Evolutionary conservation across 2,113 vertebrate genomes (phyloP), one percentile per base, ranked within the genome.

Genomic region (Paraplagusia blochii): DNA sequence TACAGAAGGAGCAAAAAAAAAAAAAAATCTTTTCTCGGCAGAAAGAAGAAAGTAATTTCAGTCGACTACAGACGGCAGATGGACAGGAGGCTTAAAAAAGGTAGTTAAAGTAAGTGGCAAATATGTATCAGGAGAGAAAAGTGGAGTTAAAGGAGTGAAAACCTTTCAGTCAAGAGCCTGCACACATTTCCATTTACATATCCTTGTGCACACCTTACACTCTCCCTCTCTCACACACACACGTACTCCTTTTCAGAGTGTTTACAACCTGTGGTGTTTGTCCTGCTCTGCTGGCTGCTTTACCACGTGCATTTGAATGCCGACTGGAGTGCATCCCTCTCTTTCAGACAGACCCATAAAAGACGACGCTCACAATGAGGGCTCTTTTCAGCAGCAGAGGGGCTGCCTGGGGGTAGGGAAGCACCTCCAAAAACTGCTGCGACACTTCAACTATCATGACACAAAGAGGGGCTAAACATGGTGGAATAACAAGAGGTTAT

Each of bases 211-310:
- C 58, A 9, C 13, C 61, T 53, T 14, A 59, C 60, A 62, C 55
- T 49, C 60, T 39, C 13, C 1, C 44, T 39, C 38, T 39, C 55
- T 10, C 42, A 4, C 59, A 49, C 55, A 35, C 42, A 75, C 57
- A 70, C 67, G 58, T 69, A 48, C 50, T 60, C 55, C 69, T 64
- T 83, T 84, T 81, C 66, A 77, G 78, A 72, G 72, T 57, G 48
- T 80, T 88, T 81, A 87, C 82, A 89, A 88, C 80, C 81, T 82
- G 87, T 81, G 81, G 76, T 85, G 84, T 86, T 86, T 86, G 82
- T 79, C 85, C 87, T 85, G 84, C 80, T 83, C 84, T 65, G 74
- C 77, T 84, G 80, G 78, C 86, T 77, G 80, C 81, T 76, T 69
- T 74, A 85, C 86, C 82, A 77, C 67, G 76, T 85, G 75, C 81